Evolutionary conservation across 2,888 invertebrate species (phyloP).

Genomic region (Leistus spinibarbis): DNA sequence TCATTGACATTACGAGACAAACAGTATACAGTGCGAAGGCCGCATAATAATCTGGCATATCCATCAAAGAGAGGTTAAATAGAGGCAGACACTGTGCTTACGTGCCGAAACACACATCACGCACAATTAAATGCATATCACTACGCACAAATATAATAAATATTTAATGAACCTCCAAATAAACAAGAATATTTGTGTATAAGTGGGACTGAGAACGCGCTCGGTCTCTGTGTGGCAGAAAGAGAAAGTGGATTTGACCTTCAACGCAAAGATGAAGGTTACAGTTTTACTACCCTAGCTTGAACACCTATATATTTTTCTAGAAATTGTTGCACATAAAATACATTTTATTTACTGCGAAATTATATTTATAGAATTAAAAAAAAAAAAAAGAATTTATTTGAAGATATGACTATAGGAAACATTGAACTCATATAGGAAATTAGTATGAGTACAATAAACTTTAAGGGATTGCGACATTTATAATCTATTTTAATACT

Average conservation of each 20-base stretch:
- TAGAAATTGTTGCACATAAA: background rate
- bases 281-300: background rate
- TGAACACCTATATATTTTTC: background rate
- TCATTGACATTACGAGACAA: background rate
- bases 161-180: too few species aligned
- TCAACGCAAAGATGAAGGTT: background rate
- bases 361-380: background rate
- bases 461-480: background rate
- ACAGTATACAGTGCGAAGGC: background rate
- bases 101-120: background rate
- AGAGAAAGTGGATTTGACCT: background rate
- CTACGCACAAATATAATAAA: background rate
- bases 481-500: background rate
- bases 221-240: background rate
- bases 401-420: background rate
- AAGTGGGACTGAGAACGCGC: too few species aligned
- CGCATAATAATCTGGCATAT: background rate
- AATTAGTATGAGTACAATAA: background rate
- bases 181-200: too few species aligned
- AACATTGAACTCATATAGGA: background rate
- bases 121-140: background rate
- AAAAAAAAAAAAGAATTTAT: background rate
- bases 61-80: background rate
- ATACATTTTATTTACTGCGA: background rate
- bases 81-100: background rate